phyloP scores from a whole-genome alignment of 2,888 invertebrate species.

The Drosophila rellima region DNA sequence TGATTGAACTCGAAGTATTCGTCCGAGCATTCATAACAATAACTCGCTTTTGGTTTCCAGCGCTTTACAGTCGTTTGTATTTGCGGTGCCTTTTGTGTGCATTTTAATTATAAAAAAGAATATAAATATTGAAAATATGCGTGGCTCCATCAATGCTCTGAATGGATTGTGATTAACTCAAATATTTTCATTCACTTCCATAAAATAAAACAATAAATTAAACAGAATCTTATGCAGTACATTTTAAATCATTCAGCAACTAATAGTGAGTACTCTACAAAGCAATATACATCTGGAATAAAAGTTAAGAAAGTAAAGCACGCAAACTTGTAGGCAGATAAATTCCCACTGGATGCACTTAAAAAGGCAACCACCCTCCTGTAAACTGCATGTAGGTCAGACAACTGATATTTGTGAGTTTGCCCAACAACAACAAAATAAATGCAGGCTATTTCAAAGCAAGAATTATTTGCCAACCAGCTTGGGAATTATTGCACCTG shows the following conservation, averaged over 20 bases:
- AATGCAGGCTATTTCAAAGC: neutral
- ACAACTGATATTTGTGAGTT: neutral
- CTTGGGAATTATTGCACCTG: neutral
- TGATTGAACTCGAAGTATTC: conserved; percentile 25
- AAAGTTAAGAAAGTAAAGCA: neutral
- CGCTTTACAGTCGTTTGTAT: neutral
- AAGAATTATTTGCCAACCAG: conserved; percentile 1
- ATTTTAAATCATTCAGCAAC: neutral
- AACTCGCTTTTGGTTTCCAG: neutral
- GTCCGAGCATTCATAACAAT: conserved; percentile 1
- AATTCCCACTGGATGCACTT: neutral
- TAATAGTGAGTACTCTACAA: neutral
- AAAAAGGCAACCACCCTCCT: neutral
- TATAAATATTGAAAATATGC: neutral
- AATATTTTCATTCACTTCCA: conserved; percentile 2
- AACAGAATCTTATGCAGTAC: neutral
- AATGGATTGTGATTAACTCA: conserved; percentile 4
- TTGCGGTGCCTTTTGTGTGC: conserved; percentile 16
- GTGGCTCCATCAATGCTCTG: neutral
- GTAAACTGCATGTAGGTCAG: neutral
- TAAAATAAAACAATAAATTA: neutral
- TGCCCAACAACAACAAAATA: neutral
- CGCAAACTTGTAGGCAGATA: neutral
- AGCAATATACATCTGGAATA: neutral
- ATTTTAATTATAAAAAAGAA: conserved; percentile 20